These are phyloP conservation scores for Coracias cyanogaster DNA, from an alignment of 2,797 vertebrate genomes.

Conservation along the genomic window DNA sequence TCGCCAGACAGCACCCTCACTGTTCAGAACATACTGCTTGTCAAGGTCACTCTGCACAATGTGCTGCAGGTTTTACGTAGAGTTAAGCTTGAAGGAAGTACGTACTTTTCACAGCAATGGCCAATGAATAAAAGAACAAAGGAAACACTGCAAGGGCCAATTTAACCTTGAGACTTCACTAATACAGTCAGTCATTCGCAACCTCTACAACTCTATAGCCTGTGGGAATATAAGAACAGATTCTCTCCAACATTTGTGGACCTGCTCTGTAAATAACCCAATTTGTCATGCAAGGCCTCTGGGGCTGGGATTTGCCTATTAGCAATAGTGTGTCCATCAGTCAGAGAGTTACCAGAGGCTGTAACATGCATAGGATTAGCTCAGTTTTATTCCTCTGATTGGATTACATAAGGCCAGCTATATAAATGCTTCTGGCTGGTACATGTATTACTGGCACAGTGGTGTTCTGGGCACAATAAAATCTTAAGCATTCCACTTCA, in stretches of 20 bases:
- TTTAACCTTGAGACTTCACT: slow-evolving; percentile 2
- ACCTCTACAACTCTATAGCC: background rate
- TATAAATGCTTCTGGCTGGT: slow-evolving; percentile 35
- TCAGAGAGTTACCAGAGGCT: background rate
- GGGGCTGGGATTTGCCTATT: background rate
- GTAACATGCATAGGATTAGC: background rate
- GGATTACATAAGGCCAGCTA: background rate
- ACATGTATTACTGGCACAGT: background rate
- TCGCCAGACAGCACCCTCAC: background rate
- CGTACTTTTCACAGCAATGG: background rate
- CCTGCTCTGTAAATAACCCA: background rate
- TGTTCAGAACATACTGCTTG: background rate
- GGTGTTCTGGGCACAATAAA: slow-evolving; percentile 10
- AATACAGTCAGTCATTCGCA: background rate
- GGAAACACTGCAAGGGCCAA: background rate
- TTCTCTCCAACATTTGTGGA: background rate
- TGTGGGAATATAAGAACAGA: background rate
- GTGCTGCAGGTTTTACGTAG: background rate
- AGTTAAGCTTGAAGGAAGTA: background rate
- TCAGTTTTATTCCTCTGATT: background rate
- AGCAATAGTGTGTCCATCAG: background rate
- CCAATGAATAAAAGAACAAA: background rate
- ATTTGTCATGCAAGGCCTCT: background rate
- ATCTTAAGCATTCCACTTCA: slow-evolving; percentile 24
- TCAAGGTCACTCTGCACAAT: background rate